phyloP scores from a whole-genome alignment of 2,113 vertebrate species.

The Raphicerus campestris region DNA sequence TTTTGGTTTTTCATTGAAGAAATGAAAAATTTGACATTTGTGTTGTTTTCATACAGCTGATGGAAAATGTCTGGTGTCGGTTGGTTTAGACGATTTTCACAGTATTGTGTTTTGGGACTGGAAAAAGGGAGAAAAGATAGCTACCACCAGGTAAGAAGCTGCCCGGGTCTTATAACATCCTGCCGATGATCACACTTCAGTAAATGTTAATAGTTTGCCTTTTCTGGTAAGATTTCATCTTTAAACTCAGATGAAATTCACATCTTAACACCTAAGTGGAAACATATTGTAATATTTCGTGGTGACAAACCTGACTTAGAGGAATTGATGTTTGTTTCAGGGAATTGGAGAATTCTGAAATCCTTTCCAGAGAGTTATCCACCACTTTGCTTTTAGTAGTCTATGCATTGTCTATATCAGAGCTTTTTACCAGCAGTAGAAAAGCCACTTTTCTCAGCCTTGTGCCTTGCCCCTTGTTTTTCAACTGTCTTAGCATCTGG shows the following conservation, averaged over 20 bases:
- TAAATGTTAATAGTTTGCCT: background rate
- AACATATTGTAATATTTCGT: background rate
- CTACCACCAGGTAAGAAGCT: constrained; percentile 89
- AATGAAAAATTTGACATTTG: constrained; percentile 50
- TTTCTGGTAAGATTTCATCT: background rate
- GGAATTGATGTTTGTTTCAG: background rate
- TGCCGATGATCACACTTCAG: background rate
- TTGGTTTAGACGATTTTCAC: constrained; percentile 95
- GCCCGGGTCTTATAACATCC: background rate
- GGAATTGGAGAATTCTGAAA: constrained; percentile 20
- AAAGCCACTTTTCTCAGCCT: background rate
- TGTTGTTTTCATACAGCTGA: constrained; percentile 86
- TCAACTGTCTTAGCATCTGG: background rate
- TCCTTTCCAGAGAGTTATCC: background rate
- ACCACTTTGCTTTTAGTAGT: background rate
- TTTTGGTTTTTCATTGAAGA: constrained; percentile 44
- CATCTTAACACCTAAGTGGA: background rate
- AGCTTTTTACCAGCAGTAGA: background rate
- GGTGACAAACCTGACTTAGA: background rate
- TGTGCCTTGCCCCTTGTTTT: background rate
- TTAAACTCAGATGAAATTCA: background rate
- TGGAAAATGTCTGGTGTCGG: constrained; percentile 93
- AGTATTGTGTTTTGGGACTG: constrained; percentile 97
- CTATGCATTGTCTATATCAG: background rate
- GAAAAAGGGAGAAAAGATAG: constrained; percentile 96